Conservation (phyloP, 1,140 invertebrate species). For the Nasonia longicornis region DNA sequence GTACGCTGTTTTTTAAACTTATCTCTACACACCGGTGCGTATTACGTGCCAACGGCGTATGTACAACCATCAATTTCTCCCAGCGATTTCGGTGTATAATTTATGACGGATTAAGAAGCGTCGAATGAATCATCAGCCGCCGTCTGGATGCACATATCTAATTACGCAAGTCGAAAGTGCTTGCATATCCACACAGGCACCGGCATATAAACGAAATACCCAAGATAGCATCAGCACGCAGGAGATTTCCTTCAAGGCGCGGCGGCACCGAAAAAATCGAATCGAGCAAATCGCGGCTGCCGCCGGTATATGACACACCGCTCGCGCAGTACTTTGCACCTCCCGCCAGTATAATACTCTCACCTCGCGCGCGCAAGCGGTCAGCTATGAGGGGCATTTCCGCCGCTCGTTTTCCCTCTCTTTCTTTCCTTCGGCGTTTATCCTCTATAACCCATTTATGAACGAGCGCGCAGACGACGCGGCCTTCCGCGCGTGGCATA, state of each 20-base stretch:
- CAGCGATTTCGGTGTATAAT: not conserved
- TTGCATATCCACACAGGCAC: not conserved
- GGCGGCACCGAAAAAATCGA: not conserved
- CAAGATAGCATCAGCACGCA: not conserved
- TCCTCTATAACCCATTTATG: conserved; percentile 42
- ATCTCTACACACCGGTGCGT: no score
- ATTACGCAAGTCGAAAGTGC: not conserved
- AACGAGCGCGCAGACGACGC: not conserved
- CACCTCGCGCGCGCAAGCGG: conserved; percentile 24
- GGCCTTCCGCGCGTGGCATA: conserved; percentile 11
- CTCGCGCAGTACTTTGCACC: not conserved
- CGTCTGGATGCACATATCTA: not conserved
- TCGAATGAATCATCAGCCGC: not conserved
- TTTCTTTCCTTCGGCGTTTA: conserved; percentile 27
- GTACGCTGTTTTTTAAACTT: not conserved
- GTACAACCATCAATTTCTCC: not conserved
- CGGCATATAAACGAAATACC: not conserved
- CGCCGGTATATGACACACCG: not conserved
- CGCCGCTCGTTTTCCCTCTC: conserved; percentile 43
- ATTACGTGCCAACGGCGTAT: no score
- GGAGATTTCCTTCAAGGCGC: not conserved
- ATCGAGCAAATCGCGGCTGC: not conserved
- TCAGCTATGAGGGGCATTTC: conserved; percentile 56
- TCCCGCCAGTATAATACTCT: not conserved
- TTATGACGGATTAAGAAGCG: not conserved